Evolutionary conservation across 92 coral and sea anemone species (phyloP).

Genomic region (Siderastrea siderea): DNA sequence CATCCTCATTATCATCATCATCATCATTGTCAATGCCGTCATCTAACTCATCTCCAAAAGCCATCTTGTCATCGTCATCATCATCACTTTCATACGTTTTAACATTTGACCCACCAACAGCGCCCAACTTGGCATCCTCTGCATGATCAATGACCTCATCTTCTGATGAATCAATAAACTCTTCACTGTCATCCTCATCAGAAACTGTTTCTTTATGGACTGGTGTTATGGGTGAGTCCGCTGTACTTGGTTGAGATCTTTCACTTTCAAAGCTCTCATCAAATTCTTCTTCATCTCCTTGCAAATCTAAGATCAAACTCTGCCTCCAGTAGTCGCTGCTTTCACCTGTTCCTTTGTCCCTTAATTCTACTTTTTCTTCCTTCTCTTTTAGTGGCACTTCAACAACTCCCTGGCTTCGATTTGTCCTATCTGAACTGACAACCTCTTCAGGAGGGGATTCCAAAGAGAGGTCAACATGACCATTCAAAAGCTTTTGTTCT

Average conservation of each 20-base stretch:
- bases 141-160: slow-evolving; percentile 88
- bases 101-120: slow-evolving; percentile 79
- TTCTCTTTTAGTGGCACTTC: slow-evolving; percentile 33
- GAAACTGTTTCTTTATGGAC: slow-evolving; percentile 25
- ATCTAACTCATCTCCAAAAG: slow-evolving; percentile 43
- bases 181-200: slow-evolving; percentile 71
- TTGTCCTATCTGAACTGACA: not conserved
- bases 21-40: slow-evolving; percentile 55
- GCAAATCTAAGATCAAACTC: slow-evolving; percentile 89
- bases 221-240: slow-evolving; percentile 47
- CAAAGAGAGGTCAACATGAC: slow-evolving; percentile 19
- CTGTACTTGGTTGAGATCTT: slow-evolving; percentile 42
- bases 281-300: slow-evolving; percentile 82
- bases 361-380: slow-evolving; percentile 18
- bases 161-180: slow-evolving; percentile 85
- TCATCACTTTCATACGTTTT: slow-evolving; percentile 9
- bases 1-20: slow-evolving; percentile 65
- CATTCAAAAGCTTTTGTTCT: slow-evolving; percentile 15
- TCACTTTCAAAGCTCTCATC: slow-evolving; percentile 85
- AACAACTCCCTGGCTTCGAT: slow-evolving; percentile 24
- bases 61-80: slow-evolving; percentile 46
- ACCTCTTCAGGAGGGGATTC: slow-evolving; percentile 5
- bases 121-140: slow-evolving; percentile 85
- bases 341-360: slow-evolving; percentile 23
- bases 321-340: slow-evolving; percentile 80